A percentile compares a stretch with the other conserved stretches of the same genome.
Conservation (phyloP, 2,888 invertebrate species). For the Pandemis heparana region DNA sequence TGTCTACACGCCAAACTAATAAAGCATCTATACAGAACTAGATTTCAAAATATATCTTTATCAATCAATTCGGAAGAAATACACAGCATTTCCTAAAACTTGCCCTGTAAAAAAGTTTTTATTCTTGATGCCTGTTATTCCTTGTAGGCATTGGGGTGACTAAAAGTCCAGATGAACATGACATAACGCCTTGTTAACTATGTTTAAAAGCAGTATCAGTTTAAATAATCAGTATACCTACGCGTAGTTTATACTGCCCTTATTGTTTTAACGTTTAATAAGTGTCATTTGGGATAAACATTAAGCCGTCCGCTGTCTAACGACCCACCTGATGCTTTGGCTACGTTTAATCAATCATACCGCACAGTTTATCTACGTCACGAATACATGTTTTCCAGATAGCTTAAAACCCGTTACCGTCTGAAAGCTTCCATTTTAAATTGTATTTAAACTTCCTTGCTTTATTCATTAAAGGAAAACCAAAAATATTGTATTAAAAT, state of each 20-base stretch:
- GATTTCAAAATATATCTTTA: no score
- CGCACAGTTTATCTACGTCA: slow-evolving; percentile 1
- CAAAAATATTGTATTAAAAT: slow-evolving; percentile 13
- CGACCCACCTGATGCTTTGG: slow-evolving; percentile 13
- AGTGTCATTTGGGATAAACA: background rate
- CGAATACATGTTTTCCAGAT: background rate
- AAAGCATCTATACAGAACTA: no score
- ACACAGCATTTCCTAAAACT: background rate
- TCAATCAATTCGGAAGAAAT: no score
- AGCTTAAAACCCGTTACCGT: background rate
- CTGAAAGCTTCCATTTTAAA: no score
- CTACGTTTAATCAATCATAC: slow-evolving; percentile 13
- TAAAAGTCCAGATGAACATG: background rate
- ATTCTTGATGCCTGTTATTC: background rate
- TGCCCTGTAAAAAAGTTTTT: background rate
- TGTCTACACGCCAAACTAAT: no score
- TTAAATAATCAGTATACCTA: background rate
- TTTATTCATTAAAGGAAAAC: background rate
- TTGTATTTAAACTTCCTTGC: background rate
- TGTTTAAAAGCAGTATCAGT: background rate
- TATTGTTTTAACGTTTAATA: slow-evolving; percentile 11
- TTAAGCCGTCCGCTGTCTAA: slow-evolving; percentile 1
- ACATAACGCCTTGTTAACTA: background rate
- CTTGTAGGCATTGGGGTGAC: background rate
- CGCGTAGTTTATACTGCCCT: background rate